Percentiles rank a stretch among this genome's conserved stretches.
Conservation (phyloP, 1,140 invertebrate species). For the Caenorhabditis brenneri region DNA sequence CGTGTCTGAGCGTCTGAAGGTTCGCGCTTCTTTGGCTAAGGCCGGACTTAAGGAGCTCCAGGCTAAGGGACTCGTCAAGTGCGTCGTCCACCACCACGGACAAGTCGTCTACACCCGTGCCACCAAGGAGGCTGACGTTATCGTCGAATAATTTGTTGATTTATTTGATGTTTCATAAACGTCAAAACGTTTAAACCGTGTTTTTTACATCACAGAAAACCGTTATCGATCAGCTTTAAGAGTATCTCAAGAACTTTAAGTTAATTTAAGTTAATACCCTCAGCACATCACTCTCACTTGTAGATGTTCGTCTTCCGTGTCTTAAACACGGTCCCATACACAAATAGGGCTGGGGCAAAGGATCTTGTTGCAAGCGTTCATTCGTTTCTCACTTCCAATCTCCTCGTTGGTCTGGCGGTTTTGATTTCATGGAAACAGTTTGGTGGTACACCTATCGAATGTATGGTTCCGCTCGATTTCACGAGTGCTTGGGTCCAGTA, state of each 20-base stretch:
- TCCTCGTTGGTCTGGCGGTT: constrained; percentile 66
- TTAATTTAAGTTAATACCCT: too few relatives aligned
- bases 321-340: constrained; percentile 65
- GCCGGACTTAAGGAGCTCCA: constrained; percentile 88
- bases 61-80: constrained; percentile 85
- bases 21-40: constrained; percentile 93
- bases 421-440: constrained; percentile 70
- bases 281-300: background rate
- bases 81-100: constrained; percentile 93
- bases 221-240: background rate
- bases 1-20: constrained; percentile 96
- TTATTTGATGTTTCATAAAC: constrained; percentile 49
- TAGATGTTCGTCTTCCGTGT: constrained; percentile 66
- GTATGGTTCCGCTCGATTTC: constrained; percentile 62
- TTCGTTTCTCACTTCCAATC: constrained; percentile 64
- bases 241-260: constrained; percentile 1
- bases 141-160: constrained; percentile 54
- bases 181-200: constrained; percentile 26
- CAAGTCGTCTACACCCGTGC: constrained; percentile 96
- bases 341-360: constrained; percentile 61
- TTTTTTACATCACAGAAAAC: constrained; percentile 8
- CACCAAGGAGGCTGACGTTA: constrained; percentile 85
- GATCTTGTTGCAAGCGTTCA: constrained; percentile 67
- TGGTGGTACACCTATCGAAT: constrained; percentile 68
- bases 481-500: constrained; percentile 61